These are phyloP conservation scores for Falco biarmicus DNA, from an alignment of 2,797 vertebrate species.

Conservation along the genomic window DNA sequence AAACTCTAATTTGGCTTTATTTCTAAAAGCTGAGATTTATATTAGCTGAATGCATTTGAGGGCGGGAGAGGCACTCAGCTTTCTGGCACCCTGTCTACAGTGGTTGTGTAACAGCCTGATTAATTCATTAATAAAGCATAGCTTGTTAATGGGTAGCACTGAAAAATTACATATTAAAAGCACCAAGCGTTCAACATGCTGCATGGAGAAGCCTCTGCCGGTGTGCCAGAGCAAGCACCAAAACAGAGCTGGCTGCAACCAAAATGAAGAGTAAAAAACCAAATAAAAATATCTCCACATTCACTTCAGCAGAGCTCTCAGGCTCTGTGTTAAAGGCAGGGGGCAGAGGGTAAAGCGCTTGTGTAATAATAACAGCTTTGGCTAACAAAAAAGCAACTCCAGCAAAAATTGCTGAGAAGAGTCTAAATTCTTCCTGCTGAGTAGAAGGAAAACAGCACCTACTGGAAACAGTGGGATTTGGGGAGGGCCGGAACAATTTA, in stretches of 20 bases:
- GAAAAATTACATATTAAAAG: neutral
- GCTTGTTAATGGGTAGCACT: neutral
- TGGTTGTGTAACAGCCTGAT: neutral
- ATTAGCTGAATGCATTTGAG: neutral
- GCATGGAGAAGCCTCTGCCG: neutral
- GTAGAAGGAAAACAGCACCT: slow-evolving; percentile 39
- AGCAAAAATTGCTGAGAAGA: slow-evolving; percentile 44
- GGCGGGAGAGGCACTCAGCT: neutral
- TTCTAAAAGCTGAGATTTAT: neutral
- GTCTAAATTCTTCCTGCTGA: neutral
- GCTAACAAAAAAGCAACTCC: slow-evolving; percentile 20
- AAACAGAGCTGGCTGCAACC: neutral
- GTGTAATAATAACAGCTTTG: slow-evolving; percentile 9
- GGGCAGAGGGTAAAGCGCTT: neutral
- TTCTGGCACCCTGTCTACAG: neutral
- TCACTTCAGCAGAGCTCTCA: neutral
- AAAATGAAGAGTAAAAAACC: neutral
- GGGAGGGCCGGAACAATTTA: slow-evolving; percentile 6
- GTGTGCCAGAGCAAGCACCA: neutral
- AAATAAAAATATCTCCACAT: neutral
- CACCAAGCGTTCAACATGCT: neutral
- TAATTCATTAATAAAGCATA: slow-evolving; percentile 50
- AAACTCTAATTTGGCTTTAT: neutral
- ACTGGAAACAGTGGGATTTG: neutral
- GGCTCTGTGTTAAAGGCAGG: neutral